A percentile compares a stretch with the other conserved stretches of the same genome.
Conservation (phyloP, 2,888 invertebrate species). For the Xanthorhoe designata region DNA sequence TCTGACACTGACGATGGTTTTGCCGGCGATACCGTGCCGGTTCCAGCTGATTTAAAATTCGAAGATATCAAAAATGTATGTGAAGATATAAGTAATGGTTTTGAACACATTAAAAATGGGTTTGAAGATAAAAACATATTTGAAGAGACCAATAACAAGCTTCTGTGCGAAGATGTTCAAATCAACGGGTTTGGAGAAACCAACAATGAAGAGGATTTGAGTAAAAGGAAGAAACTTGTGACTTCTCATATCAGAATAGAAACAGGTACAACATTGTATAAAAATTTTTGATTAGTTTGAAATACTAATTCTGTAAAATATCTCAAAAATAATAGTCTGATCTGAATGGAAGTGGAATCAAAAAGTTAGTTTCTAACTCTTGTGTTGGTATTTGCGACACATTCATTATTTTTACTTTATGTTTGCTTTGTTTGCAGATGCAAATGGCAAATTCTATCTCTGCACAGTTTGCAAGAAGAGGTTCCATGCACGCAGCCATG, state of each 20-base stretch:
- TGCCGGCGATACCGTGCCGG: slow-evolving; percentile 43
- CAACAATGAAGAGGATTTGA: slow-evolving; percentile 49
- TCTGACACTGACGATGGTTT: slow-evolving; percentile 42
- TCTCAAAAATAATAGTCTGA: no score
- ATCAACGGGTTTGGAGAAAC: slow-evolving; percentile 34
- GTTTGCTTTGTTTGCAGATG: slow-evolving; percentile 61
- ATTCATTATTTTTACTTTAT: background rate
- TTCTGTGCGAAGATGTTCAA: slow-evolving; percentile 29
- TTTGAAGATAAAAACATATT: slow-evolving; percentile 16
- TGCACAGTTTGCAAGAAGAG: slow-evolving; percentile 89
- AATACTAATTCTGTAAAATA: no score
- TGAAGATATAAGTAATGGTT: slow-evolving; percentile 39
- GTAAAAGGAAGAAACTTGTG: slow-evolving; percentile 69
- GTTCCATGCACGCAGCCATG: slow-evolving; percentile 88
- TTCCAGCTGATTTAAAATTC: slow-evolving; percentile 42
- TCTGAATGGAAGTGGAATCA: no score
- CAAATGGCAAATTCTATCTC: slow-evolving; percentile 81
- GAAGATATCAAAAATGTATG: slow-evolving; percentile 31
- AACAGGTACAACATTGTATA: slow-evolving; percentile 62
- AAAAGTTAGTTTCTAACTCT: no score
- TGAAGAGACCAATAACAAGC: slow-evolving; percentile 19
- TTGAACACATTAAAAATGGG: slow-evolving; percentile 32
- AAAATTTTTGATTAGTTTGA: no score
- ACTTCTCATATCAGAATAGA: slow-evolving; percentile 72
- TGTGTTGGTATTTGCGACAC: no score